Conservation (phyloP, 2,888 invertebrate species). For the Myopa tessellatipennis region DNA sequence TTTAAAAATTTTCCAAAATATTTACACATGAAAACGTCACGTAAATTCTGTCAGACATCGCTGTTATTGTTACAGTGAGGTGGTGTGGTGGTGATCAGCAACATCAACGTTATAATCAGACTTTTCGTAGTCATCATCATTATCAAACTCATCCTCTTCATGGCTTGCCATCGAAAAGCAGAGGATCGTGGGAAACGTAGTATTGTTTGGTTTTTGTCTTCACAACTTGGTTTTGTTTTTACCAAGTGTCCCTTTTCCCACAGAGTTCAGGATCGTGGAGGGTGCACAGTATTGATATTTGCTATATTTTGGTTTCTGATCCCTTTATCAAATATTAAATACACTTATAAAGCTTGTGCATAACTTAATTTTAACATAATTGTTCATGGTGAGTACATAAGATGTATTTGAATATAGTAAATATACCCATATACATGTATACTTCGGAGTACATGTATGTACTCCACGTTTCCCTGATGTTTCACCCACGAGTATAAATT, state of each 20-base stretch:
- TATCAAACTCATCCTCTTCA: not conserved
- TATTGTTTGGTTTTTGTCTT: not conserved
- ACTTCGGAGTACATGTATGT: too few species aligned
- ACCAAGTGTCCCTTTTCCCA: conserved; percentile 16
- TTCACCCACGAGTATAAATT: too few species aligned
- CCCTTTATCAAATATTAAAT: not conserved
- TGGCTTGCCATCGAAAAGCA: not conserved
- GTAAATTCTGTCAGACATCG: conserved; percentile 26
- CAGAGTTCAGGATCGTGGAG: not conserved
- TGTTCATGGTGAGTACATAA: too few species aligned
- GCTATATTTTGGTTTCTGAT: conserved; percentile 8
- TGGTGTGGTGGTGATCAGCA: not conserved
- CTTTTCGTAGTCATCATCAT: not conserved
- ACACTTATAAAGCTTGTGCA: too few species aligned
- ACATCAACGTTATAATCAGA: not conserved
- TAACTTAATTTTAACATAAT: too few species aligned
- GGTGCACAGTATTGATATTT: not conserved
- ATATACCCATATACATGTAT: too few species aligned
- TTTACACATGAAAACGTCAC: conserved; percentile 47
- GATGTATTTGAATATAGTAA: too few species aligned
- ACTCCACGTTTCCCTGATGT: too few species aligned
- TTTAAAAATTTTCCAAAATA: conserved; percentile 19
- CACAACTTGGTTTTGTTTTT: not conserved
- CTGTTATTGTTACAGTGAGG: not conserved
- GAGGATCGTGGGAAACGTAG: conserved; percentile 5